Conservation (phyloP, 53 echinoderm and acorn worm genomes). For the Glandiceps talaboti region DNA sequence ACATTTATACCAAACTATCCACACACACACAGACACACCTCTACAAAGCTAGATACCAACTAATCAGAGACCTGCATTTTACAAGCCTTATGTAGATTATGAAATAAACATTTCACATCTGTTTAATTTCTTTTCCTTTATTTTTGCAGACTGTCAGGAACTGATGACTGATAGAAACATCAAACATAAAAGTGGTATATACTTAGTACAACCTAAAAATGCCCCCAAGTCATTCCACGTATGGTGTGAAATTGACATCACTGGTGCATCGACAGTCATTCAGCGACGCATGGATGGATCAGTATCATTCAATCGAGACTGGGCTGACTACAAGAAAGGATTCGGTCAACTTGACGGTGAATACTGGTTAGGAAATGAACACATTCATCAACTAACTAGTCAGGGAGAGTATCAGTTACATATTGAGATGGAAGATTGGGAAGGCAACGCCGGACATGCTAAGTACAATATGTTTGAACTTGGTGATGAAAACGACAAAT, state of each 20-base stretch:
- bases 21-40: too few relatives aligned
- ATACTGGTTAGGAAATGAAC: neutral
- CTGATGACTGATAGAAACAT: neutral
- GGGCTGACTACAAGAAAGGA: neutral
- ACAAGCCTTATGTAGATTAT: too few relatives aligned
- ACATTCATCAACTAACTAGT: neutral
- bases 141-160: neutral
- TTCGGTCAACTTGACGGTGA: neutral
- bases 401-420: neutral
- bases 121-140: too few relatives aligned
- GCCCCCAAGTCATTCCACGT: neutral
- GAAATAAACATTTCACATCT: too few relatives aligned
- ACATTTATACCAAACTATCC: too few relatives aligned
- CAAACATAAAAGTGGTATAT: neutral
- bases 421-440: conserved; percentile 17
- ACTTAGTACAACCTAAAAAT: neutral
- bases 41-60: too few relatives aligned
- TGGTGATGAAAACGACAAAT: neutral
- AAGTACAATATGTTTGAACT: neutral
- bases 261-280: neutral
- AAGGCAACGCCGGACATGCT: neutral
- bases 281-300: neutral
- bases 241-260: neutral
- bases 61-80: too few relatives aligned
- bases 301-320: neutral